Base-by-base conservation (phyloP, 2,888 invertebrate genomes). In the Crematogaster levior region DNA sequence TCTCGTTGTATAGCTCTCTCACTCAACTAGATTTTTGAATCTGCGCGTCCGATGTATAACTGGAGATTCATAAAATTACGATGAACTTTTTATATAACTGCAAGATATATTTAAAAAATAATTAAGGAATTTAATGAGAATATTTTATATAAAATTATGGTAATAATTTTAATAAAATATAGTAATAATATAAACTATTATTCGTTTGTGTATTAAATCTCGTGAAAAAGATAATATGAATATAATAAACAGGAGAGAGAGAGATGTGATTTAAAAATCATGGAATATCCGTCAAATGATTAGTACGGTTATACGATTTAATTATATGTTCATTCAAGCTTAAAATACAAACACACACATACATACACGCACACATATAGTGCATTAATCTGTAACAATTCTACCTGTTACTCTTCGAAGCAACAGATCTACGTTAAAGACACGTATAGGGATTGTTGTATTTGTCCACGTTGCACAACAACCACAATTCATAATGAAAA, bases 21-120 rank as follows among this genome's bases (percentile, higher is more conserved):
- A 48, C 68, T 24, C 53, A 48, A 34, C 58, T 60, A 43, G 63
- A 73, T 88, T 88, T 82, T 66, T 48, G 73, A 80, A 82, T 85
- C 70, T 53, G 18, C 46, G 34, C 46, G 46, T 68, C 56, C 43
- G 46, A 61, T 43, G 43, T 12, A 56, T 58, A 58, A 24, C 34
- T 30, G 24, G 24, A 56, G 51, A 68, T 56, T 70, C 70, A 46
- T 79, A 40, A 79, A 79, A 70, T 43, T 58, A 12, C 56, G 21
- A 79, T 68, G 24, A 56, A 58, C 34, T 46, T 56, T 21, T 34
- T n/a, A 2, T 34, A 63, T 51, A 24, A 48, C 1, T n/a, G 18
- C 15, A 60, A 68, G 43, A 56, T 40, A 43, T 56, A 43, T 70
- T 34, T 66, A 6, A 53, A 48, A 43, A 43, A 63, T 56, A 66